Evolutionary conservation across 2,113 vertebrate genomes (phyloP), one percentile per base, ranked within the genome.

Genomic region (Muntiacus reevesi): DNA sequence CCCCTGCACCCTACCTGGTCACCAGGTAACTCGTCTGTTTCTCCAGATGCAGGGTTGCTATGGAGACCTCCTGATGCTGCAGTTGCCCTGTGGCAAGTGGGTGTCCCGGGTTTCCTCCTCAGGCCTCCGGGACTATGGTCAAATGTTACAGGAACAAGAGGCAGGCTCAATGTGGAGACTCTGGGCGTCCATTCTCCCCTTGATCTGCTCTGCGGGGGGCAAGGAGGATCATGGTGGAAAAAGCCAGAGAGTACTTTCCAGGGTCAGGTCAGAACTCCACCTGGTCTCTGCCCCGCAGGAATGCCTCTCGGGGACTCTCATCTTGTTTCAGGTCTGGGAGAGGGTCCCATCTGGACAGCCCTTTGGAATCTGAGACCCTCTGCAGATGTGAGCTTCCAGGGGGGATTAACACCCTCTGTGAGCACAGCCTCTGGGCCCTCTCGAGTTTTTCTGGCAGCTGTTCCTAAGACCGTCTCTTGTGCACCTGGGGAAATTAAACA

Each of bases 221-320:
- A 45, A 33, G 78, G 47, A 0, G 1, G 33, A 2, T 55, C 45
- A 55, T 3, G 4, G 9, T 0, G 14, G 43, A 21, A 15, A 25
- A 40, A 67, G 84, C 60, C 36, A 14, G 57, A 1, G 1, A 10
- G 40, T 25, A 19, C 87, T n/a, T 45, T 33, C 59, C 62, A 15
- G 71, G 55, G n/a, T 54, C 88, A 23, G 30, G 40, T 15, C 14
- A 47, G 92, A 23, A 5, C 1, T 74, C 27, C 3, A 23, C 23
- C n/a, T 16, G 59, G 40, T 40, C n/a, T n/a, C 83, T 74, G 57
- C 27, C 62, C 14, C 11, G 0, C 0, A 0, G 43, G 7, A 30
- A 36, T 25, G n/a, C 17, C 45, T 86, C 5, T 36, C 2, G 1
- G 23, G 84, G 28, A 36, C 57, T 4, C n/a, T 10, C 27, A 0